Percentiles rank a stretch among this genome's conserved stretches.
These are phyloP conservation scores for Brachynemurus nebulosus DNA, from an alignment of 2,888 invertebrate genomes.

Conservation along the genomic window DNA sequence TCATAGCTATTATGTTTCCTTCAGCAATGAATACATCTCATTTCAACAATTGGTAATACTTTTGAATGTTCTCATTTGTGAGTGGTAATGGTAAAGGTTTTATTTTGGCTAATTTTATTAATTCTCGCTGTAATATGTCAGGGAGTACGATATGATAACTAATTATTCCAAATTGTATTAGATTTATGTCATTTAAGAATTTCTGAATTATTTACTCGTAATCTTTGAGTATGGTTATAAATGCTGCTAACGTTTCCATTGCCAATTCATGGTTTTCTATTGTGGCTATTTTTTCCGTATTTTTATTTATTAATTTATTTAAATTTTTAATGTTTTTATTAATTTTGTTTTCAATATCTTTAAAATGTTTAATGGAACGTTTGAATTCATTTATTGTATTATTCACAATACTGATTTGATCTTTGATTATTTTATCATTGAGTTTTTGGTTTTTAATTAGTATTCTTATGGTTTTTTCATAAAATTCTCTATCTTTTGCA, in stretches of 20 bases:
- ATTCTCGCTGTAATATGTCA: background rate
- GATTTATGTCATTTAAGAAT: background rate
- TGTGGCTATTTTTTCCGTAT: too few relatives aligned
- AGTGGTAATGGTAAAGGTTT: background rate
- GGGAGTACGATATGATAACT: background rate
- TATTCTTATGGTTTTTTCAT: background rate
- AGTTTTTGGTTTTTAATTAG: background rate
- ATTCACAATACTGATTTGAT: background rate
- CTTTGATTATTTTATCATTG: background rate
- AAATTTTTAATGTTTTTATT: background rate
- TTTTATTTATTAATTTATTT: background rate
- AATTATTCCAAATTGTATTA: background rate
- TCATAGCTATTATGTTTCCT: background rate
- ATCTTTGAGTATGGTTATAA: too few relatives aligned
- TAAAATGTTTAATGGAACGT: background rate
- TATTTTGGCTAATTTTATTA: background rate
- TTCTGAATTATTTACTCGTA: background rate
- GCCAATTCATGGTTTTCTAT: too few relatives aligned
- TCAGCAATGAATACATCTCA: background rate
- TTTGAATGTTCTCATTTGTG: background rate
- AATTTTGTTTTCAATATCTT: background rate
- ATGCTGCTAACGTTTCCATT: too few relatives aligned
- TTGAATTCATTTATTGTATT: background rate
- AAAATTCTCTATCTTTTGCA: background rate
- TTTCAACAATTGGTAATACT: background rate